phyloP scores from a whole-genome alignment of 1,140 invertebrate genomes.

The Laodelphax striatellus region DNA sequence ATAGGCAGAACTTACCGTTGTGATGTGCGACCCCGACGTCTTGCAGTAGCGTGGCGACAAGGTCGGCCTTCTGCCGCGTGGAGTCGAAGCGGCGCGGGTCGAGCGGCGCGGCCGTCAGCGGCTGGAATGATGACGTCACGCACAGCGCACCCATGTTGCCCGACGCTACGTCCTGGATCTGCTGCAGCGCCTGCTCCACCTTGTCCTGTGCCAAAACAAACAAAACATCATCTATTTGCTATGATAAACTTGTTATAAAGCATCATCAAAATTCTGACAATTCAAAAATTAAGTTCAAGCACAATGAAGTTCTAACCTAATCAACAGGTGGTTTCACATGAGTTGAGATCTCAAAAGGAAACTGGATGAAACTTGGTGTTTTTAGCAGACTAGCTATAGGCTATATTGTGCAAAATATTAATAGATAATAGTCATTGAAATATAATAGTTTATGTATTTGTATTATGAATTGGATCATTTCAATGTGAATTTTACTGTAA shows the following conservation, averaged over 20 bases:
- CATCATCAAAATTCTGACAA: neutral
- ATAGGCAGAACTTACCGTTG: conserved; percentile 34
- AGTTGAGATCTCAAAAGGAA: no score
- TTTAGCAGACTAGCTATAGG: no score
- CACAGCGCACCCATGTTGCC: conserved; percentile 58
- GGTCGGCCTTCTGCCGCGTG: conserved; percentile 55
- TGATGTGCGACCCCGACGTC: conserved; percentile 51
- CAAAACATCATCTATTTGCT: neutral
- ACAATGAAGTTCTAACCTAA: no score
- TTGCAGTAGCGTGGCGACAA: conserved; percentile 55
- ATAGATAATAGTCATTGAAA: no score
- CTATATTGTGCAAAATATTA: no score
- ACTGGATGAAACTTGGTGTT: no score
- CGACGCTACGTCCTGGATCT: conserved; percentile 57
- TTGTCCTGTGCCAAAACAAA: conserved; percentile 32
- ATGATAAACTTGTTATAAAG: no score
- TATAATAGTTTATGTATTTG: no score
- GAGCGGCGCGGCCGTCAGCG: conserved; percentile 46
- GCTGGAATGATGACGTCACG: conserved; percentile 49
- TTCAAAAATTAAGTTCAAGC: no score
- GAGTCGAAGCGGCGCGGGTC: conserved; percentile 51
- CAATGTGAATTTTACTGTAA: no score
- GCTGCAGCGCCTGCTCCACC: conserved; percentile 49
- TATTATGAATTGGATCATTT: no score
- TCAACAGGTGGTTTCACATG: no score